Evolutionary conservation across 30 jellyfish, hydroid and myxozoan genomes (phyloP).

Genomic region (Nemopilema nomurai): DNA sequence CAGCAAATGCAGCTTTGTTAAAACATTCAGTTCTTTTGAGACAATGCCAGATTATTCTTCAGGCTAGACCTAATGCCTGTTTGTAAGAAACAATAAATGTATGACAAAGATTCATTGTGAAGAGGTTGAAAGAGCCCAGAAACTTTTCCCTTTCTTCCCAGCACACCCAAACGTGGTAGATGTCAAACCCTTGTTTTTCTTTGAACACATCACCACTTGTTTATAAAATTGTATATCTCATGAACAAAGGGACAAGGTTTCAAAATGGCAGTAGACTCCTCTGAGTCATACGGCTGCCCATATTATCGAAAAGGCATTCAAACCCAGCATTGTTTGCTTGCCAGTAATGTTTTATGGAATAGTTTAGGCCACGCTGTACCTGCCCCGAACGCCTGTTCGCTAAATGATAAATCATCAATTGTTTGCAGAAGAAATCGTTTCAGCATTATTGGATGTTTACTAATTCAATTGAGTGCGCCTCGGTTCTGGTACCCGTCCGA

Average conservation of each 20-base stretch:
- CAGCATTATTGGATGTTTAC: conserved; percentile 9
- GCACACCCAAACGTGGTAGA: neutral
- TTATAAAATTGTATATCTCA: neutral
- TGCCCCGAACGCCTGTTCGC: neutral
- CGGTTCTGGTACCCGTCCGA: conserved; percentile 37
- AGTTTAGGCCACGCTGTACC: neutral
- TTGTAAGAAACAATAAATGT: too few species aligned
- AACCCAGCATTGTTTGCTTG: neutral
- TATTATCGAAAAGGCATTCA: neutral
- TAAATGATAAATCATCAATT: neutral
- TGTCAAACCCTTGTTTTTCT: neutral
- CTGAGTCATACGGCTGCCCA: neutral
- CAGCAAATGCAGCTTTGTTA: too few species aligned
- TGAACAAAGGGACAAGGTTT: neutral
- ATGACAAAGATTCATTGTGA: neutral
- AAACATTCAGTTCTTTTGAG: too few species aligned
- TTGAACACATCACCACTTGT: neutral
- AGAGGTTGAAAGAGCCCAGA: neutral
- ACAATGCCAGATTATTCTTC: too few species aligned
- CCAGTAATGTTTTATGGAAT: neutral
- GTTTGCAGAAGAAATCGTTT: conserved; percentile 1
- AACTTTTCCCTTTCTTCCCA: neutral
- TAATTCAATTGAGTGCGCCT: neutral
- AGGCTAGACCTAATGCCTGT: too few species aligned
- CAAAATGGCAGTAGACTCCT: neutral